Conservation (phyloP, 2,888 invertebrate species). For the Gastrophysa polygoni region DNA sequence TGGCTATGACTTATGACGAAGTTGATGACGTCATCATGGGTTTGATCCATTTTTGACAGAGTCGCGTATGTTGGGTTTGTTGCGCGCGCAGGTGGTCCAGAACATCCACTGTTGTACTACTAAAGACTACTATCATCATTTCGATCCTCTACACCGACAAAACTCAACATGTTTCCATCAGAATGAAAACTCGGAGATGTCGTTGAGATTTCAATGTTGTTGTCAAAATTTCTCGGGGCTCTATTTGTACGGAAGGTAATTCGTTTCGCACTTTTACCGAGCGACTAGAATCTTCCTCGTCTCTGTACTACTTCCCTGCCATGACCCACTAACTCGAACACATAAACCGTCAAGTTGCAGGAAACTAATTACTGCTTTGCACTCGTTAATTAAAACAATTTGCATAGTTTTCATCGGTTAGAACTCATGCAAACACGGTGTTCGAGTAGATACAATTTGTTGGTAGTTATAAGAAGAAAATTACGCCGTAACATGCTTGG, state of each 20-base stretch:
- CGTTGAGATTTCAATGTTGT: background rate
- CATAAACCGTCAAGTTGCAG: background rate
- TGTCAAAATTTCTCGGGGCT: background rate
- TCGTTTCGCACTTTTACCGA: background rate
- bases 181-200: too few relatives aligned
- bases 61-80: too few relatives aligned
- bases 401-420: conserved; percentile 2
- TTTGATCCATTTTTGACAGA: too few relatives aligned
- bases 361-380: conserved; percentile 3
- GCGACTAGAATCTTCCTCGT: background rate
- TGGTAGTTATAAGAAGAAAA: background rate
- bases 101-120: too few relatives aligned
- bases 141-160: too few relatives aligned
- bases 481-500: background rate
- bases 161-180: too few relatives aligned
- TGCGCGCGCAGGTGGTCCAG: too few relatives aligned
- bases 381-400: conserved; percentile 6
- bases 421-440: background rate
- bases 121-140: too few relatives aligned
- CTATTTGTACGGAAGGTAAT: background rate
- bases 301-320: background rate
- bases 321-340: background rate
- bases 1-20: too few relatives aligned
- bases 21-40: too few relatives aligned
- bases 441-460: background rate